Base-by-base conservation (phyloP, 2,113 vertebrate species). In the Cryptotis parvus region DNA sequence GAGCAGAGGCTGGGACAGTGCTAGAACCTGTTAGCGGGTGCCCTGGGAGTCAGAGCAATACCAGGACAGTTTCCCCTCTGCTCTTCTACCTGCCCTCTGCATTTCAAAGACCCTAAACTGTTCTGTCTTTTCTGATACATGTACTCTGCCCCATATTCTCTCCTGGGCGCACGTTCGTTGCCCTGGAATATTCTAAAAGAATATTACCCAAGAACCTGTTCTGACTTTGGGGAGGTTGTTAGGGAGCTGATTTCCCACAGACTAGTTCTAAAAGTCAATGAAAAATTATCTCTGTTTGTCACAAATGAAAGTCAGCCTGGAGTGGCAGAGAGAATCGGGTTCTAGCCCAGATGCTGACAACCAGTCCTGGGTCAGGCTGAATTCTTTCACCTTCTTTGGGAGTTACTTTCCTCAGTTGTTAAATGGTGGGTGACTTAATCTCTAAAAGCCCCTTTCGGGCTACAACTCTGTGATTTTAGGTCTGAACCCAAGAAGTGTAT, bases 401-500 rank as follows among this genome's bases (percentile, higher is more conserved):
- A 52, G 15, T 66, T 26, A 52, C 8, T 75, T 72, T 61, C 8
- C 45, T 94, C 24, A 39, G n/a, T 10, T 73, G 80, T n/a, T 77
- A 91, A 43, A 77, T 83, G 55, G 69, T 8, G 7, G 68, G 29
- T 73, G 24, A 69, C 14, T 58, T 77, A 63, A 26, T 80, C n/a
- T 78, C 39, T 70, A 65, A 91, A 80, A 70, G 33, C 26, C 63
- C 11, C 14, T 61, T n/a, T 58, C 82, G 31, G 1, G 35, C 41
- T 79, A 52, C 2, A 68, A 9, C 70, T 94, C 82, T 74, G 58
- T 78, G 70, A 63, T 61, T 76, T n/a, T 77, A 77, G 18, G 78
- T 89, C 70, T 86, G 74, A 83, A 90, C 73, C 39, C 68, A 69
- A 55, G 74, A 29, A 84, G 24, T 31, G 83, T 89, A 66, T 79